A percentile compares a stretch with the other conserved stretches of the same genome.
Conservation (phyloP, 2,888 invertebrate genomes). For the Hydriomena furcata region DNA sequence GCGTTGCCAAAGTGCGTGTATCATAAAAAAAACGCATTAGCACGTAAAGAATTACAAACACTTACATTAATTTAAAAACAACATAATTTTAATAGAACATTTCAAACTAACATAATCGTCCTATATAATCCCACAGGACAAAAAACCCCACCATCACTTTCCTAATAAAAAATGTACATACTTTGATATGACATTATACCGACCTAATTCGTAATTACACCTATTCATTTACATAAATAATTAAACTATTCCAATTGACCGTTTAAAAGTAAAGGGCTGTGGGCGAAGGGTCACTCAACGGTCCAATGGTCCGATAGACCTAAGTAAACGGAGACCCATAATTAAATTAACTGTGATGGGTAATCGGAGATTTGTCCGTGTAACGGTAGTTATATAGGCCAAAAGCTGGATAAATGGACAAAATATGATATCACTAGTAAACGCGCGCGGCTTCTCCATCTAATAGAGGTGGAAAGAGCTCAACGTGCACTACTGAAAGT, state of each 20-base stretch:
- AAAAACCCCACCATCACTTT: neutral
- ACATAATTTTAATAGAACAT: no score
- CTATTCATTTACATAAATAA: constrained; percentile 28
- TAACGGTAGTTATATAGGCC: constrained; percentile 33
- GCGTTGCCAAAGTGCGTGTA: no score
- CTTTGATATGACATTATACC: constrained; percentile 10
- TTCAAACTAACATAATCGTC: no score
- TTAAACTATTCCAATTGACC: constrained; percentile 35
- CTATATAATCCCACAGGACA: neutral
- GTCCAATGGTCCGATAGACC: constrained; percentile 49
- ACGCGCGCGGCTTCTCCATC: no score
- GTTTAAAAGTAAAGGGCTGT: constrained; percentile 30
- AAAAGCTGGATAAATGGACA: neutral
- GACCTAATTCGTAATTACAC: constrained; percentile 19
- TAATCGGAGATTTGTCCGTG: constrained; percentile 46
- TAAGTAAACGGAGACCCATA: constrained; percentile 54
- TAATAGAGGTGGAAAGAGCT: no score
- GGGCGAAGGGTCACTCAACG: constrained; percentile 36
- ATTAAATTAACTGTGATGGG: constrained; percentile 51
- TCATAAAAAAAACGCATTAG: no score
- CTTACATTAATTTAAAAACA: no score
- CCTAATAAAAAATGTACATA: neutral
- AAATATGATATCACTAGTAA: no score
- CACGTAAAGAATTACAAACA: no score
- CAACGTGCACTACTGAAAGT: no score